A percentile compares a stretch with the other conserved stretches of the same genome.
phyloP scores from a whole-genome alignment of 2,888 invertebrate species.

The Endotricha flammealis region DNA sequence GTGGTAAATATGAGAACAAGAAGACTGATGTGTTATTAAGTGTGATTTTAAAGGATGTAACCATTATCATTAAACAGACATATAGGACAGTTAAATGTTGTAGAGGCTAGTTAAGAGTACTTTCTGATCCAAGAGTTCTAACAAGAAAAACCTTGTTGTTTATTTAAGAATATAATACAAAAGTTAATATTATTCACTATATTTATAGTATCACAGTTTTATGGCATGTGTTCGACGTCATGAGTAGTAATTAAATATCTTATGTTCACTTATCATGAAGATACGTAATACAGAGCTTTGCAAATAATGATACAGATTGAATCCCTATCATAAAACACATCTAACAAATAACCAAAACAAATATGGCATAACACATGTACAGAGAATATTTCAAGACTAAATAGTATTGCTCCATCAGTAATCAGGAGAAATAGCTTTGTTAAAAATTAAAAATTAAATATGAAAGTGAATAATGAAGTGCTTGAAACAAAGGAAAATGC shows the following conservation, averaged over 20 bases:
- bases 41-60: too few relatives aligned
- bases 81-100: too few relatives aligned
- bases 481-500: constrained; percentile 27
- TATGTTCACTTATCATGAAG: not conserved
- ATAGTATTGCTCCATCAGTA: too few relatives aligned
- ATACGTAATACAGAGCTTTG: not conserved
- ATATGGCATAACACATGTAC: not conserved
- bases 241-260: not conserved
- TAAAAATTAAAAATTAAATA: too few relatives aligned
- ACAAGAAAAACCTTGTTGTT: too few relatives aligned
- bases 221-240: not conserved
- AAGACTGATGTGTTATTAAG: too few relatives aligned
- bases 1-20: too few relatives aligned
- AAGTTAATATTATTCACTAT: not conserved
- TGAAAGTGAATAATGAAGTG: constrained; percentile 16
- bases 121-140: too few relatives aligned
- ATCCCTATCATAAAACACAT: not conserved
- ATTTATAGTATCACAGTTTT: not conserved
- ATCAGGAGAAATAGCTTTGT: too few relatives aligned
- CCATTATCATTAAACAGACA: too few relatives aligned
- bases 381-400: too few relatives aligned
- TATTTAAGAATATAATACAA: not conserved
- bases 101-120: too few relatives aligned
- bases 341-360: not conserved
- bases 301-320: not conserved